These are phyloP conservation scores for pig (Sus scrofa) DNA, from an alignment of 2,113 vertebrate species.

Conservation along the genomic window DNA sequence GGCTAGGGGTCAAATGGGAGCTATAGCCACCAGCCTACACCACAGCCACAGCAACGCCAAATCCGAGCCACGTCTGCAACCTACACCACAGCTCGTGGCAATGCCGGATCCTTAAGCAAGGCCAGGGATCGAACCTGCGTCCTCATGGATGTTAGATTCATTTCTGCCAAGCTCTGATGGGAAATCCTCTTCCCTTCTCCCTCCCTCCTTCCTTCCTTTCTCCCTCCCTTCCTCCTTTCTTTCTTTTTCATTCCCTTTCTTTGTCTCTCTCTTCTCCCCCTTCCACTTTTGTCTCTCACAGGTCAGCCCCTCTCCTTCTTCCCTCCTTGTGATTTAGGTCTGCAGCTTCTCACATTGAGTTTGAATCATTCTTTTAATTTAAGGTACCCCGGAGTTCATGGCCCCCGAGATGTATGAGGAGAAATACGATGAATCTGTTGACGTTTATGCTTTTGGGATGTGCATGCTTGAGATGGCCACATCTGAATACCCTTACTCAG, in stretches of 20 bases:
- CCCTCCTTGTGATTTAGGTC: conserved; percentile 89
- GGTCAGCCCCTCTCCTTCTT: conserved; percentile 86
- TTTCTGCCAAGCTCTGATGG: no score
- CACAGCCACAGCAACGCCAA: no score
- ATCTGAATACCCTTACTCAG: conserved; percentile 99
- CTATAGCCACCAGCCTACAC: no score
- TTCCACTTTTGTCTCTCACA: conserved; percentile 85
- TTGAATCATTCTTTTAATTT: conserved; percentile 95
- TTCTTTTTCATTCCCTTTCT: conserved; percentile 58
- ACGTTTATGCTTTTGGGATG: conserved; percentile 99
- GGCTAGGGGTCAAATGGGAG: no score
- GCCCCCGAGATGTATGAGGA: conserved; percentile 99
- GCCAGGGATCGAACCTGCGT: no score
- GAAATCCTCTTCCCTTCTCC: conserved; percentile 83
- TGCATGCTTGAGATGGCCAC: conserved; percentile 99
- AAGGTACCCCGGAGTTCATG: conserved; percentile 99
- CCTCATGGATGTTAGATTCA: no score
- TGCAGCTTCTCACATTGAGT: conserved; percentile 92
- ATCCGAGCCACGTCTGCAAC: no score
- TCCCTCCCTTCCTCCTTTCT: conserved; percentile 76
- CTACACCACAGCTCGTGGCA: no score
- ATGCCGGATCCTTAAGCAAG: no score
- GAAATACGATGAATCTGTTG: conserved; percentile 99
- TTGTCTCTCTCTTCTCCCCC: conserved; percentile 85
- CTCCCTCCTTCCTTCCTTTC: conserved; percentile 83